Evolutionary conservation across 2,797 vertebrate genomes (phyloP).

Genomic region (Sciaenops ocellatus): DNA sequence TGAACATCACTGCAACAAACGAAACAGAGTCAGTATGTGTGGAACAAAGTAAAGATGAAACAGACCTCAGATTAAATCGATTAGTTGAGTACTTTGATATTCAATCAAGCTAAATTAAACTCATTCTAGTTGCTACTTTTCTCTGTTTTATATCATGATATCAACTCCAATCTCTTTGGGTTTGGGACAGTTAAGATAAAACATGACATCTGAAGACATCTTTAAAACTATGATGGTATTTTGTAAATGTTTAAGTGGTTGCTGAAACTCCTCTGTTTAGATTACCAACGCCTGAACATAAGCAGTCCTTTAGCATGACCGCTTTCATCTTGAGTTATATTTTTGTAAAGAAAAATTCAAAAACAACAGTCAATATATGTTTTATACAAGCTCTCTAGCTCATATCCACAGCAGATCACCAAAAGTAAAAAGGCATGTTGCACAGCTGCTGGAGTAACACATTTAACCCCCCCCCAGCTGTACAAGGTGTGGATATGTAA

Average conservation of each 20-base stretch:
- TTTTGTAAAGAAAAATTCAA: neutral
- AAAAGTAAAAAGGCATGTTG: neutral
- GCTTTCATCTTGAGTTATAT: neutral
- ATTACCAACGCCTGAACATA: neutral
- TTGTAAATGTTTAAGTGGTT: neutral
- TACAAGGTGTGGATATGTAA: conserved; percentile 36
- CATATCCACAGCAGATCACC: neutral
- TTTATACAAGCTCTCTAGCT: neutral
- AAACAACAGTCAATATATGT: conserved; percentile 2
- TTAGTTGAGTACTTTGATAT: too few species aligned
- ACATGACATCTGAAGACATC: neutral
- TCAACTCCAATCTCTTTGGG: neutral
- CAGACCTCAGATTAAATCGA: neutral
- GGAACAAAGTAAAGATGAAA: neutral
- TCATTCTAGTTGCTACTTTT: neutral
- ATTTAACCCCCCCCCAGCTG: neutral
- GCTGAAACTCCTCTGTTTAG: conserved; percentile 2
- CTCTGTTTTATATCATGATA: neutral
- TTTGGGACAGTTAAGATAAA: neutral
- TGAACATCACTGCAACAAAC: conserved; percentile 95
- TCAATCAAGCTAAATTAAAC: too few species aligned
- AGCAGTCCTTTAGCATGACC: neutral
- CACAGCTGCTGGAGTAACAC: conserved; percentile 18
- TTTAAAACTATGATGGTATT: neutral
- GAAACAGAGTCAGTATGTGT: conserved; percentile 52